Percentiles rank a stretch among this genome's conserved stretches.
These are phyloP conservation scores for Ericerus pela DNA, from an alignment of 1,140 invertebrate species.

Conservation along the genomic window DNA sequence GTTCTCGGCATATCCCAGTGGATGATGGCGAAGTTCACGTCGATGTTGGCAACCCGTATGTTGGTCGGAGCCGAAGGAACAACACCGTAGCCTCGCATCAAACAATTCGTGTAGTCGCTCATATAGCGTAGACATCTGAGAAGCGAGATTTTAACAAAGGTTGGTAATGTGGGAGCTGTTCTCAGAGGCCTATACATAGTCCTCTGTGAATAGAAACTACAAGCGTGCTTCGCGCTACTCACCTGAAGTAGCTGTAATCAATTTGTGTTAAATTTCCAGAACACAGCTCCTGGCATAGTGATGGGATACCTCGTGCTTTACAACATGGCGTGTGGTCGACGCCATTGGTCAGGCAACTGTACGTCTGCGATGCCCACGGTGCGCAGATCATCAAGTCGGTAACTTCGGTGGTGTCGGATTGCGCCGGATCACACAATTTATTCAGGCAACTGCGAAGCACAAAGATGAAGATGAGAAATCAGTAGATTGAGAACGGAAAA, in stretches of 20 bases:
- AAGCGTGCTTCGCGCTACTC: conserved; percentile 29
- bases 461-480: not conserved
- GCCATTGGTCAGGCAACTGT: conserved; percentile 60
- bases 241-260: conserved; percentile 67
- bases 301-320: conserved; percentile 50
- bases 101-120: conserved; percentile 57
- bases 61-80: conserved; percentile 50
- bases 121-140: conserved; percentile 62
- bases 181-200: not conserved
- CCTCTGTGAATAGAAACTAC: not conserved
- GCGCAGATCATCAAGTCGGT: conserved; percentile 72
- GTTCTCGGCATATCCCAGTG: conserved; percentile 58
- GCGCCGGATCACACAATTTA: conserved; percentile 59
- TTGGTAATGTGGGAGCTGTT: no score
- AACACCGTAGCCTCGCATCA: conserved; percentile 67
- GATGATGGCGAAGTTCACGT: conserved; percentile 55
- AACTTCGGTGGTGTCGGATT: conserved; percentile 41
- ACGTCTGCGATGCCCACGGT: conserved; percentile 61
- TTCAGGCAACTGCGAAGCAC: conserved; percentile 41
- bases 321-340: conserved; percentile 70
- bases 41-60: conserved; percentile 51
- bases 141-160: conserved; percentile 15
- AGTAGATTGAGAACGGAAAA: not conserved
- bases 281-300: conserved; percentile 55
- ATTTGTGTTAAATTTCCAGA: conserved; percentile 58